phyloP scores from a whole-genome alignment of 1,140 invertebrate genomes.

The Lasioglossum baleicum region DNA sequence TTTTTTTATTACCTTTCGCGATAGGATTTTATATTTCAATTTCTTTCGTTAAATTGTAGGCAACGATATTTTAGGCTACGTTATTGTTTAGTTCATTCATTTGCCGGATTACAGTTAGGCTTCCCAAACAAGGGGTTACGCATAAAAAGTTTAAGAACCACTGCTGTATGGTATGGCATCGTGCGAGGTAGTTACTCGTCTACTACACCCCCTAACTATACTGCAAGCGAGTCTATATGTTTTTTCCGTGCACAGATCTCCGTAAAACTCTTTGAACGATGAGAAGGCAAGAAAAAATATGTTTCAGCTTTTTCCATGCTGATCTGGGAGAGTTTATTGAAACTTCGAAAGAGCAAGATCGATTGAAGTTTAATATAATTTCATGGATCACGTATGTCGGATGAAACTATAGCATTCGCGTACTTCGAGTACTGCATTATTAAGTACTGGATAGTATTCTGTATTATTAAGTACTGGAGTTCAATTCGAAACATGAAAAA shows the following conservation, averaged over 20 bases:
- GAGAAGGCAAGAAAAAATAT: neutral
- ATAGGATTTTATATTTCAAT: neutral
- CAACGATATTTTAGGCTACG: neutral
- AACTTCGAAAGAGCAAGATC: neutral
- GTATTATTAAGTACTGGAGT: neutral
- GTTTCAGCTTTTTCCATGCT: neutral
- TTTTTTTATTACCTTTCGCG: neutral
- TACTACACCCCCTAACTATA: slow-evolving; percentile 34
- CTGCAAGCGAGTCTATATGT: slow-evolving; percentile 30
- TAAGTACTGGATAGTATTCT: neutral
- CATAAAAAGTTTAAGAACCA: slow-evolving; percentile 40
- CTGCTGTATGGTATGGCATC: slow-evolving; percentile 55
- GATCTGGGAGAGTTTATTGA: too few species aligned
- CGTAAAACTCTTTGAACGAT: neutral
- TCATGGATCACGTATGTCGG: neutral
- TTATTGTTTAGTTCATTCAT: neutral
- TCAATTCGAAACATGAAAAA: neutral
- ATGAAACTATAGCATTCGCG: neutral
- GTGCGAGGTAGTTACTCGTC: slow-evolving; percentile 59
- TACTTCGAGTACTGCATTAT: neutral
- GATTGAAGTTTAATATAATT: neutral
- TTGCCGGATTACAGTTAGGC: neutral
- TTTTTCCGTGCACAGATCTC: slow-evolving; percentile 19
- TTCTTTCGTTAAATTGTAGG: neutral
- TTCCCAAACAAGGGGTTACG: slow-evolving; percentile 11